Conservation (phyloP, 2,797 vertebrate species). For the Rachycentron canadum region DNA sequence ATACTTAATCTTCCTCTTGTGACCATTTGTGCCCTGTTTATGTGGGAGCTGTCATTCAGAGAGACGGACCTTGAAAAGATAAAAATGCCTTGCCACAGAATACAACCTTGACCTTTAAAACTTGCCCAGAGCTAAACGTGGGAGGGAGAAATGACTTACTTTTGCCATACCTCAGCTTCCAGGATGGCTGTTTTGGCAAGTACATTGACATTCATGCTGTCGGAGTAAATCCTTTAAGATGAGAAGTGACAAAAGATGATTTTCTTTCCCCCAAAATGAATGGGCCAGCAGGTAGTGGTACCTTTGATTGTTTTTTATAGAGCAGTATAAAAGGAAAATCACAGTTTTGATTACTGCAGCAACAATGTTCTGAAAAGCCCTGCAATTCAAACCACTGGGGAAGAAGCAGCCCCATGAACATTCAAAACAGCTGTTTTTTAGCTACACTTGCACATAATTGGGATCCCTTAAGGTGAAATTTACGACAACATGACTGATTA, state of each 20-base stretch:
- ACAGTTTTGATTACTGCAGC: slow-evolving; percentile 38
- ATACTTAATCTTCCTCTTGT: slow-evolving; percentile 47
- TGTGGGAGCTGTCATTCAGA: slow-evolving; percentile 40
- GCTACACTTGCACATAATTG: slow-evolving; percentile 2
- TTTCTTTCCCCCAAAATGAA: slow-evolving; percentile 4
- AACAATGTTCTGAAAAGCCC: slow-evolving; percentile 22
- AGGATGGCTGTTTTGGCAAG: neutral
- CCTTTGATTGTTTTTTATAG: slow-evolving; percentile 32
- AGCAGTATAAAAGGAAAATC: slow-evolving; percentile 25
- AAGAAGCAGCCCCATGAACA: slow-evolving; percentile 42
- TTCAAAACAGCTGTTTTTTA: slow-evolving; percentile 29
- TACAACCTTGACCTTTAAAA: slow-evolving; percentile 39
- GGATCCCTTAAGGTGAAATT: neutral
- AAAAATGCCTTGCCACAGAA: slow-evolving; percentile 11
- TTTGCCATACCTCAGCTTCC: neutral
- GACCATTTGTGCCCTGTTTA: slow-evolving; percentile 12
- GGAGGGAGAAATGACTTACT: neutral
- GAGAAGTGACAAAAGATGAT: neutral
- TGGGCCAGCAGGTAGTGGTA: slow-evolving; percentile 1
- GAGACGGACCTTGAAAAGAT: slow-evolving; percentile 22
- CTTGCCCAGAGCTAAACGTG: slow-evolving; percentile 1
- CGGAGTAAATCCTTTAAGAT: neutral
- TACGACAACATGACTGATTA: neutral
- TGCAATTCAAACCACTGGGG: slow-evolving; percentile 43
- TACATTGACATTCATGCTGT: neutral